Base-by-base conservation (phyloP, 2,888 invertebrate species). In the Bellardia pandia region DNA sequence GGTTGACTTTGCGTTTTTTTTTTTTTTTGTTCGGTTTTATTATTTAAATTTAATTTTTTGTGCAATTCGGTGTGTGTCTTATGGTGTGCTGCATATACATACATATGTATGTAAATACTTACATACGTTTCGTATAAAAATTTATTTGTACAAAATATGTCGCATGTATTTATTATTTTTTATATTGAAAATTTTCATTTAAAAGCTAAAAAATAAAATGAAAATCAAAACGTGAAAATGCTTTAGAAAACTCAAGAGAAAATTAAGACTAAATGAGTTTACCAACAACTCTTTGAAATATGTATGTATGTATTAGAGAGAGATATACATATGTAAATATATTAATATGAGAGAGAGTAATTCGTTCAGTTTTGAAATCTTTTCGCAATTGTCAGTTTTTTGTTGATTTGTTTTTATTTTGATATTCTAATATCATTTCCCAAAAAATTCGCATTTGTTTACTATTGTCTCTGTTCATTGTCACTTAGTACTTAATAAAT, bases 1-100 rank as follows among this genome's bases (percentile, higher is more conserved):
- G 92, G 92, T 92, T 92, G 92, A 90, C 85, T 87, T 87, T 75
- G 66, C 68, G 66, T 88, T 88, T 71, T 86, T 86, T 58, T 82
- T 88, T 87, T 30, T 42, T 45, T 68, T 64, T n/a, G 53, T 40
- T 53, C 62, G 2, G 14, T 53, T 68, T 53, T 56, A 30, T 68
- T 11, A 23, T 72, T 53, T 16, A 56, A 56, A 40, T 66, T 60
- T 66, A 71, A 53, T n/a, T 45, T 30, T 62, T 62, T 56, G 11
- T 56, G 58, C 42, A 80, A 64, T 72, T 72, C 64, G 37, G 16
- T 72, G 64, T 72, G 60, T 69, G 88, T 88, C 62, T 88, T 42
- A 83, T 56, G 33, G 33, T 33, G 37, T 37, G 37, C 37, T 37
- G 37, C 6, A 37, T 23, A 23, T 23, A 23, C 1, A 1, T 23